Conservation (phyloP, 2,797 vertebrate genomes). For the Enteromius unitaeniatus region DNA sequence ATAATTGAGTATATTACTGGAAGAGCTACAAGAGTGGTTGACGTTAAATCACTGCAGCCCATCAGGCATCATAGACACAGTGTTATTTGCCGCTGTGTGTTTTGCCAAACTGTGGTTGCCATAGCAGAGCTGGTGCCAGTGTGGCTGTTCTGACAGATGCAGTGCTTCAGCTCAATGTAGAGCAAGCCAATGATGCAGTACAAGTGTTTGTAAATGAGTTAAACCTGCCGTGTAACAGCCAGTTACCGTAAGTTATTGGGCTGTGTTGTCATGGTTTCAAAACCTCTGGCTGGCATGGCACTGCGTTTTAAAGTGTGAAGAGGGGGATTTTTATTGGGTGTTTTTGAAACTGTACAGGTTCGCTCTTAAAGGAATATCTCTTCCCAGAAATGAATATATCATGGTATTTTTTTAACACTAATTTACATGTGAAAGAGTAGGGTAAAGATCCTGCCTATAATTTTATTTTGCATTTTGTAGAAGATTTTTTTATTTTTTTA, state of each 20-base stretch:
- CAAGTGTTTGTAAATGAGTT: constrained; percentile 34
- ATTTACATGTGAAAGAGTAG: neutral
- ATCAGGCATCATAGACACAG: neutral
- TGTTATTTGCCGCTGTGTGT: constrained; percentile 34
- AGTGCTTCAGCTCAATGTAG: constrained; percentile 37
- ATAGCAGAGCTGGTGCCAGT: constrained; percentile 55
- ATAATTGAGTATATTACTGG: neutral
- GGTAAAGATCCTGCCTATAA: neutral
- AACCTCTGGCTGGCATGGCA: constrained; percentile 24
- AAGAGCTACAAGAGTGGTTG: neutral
- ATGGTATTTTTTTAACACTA: neutral
- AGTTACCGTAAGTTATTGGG: constrained; percentile 45
- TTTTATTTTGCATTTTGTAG: neutral
- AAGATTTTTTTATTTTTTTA: neutral
- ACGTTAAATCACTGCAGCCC: neutral
- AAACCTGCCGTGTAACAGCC: neutral
- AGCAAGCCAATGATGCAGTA: constrained; percentile 39
- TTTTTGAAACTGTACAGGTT: neutral
- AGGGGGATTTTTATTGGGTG: neutral
- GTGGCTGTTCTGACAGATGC: constrained; percentile 33
- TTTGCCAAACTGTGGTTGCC: constrained; percentile 35
- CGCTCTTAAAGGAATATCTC: neutral
- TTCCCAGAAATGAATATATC: neutral
- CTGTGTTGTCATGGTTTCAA: constrained; percentile 44
- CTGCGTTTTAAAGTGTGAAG: constrained; percentile 1